Evolutionary conservation across 2,888 invertebrate species (phyloP), one percentile per base, ranked within the genome.

Genomic region (Tachina fera): DNA sequence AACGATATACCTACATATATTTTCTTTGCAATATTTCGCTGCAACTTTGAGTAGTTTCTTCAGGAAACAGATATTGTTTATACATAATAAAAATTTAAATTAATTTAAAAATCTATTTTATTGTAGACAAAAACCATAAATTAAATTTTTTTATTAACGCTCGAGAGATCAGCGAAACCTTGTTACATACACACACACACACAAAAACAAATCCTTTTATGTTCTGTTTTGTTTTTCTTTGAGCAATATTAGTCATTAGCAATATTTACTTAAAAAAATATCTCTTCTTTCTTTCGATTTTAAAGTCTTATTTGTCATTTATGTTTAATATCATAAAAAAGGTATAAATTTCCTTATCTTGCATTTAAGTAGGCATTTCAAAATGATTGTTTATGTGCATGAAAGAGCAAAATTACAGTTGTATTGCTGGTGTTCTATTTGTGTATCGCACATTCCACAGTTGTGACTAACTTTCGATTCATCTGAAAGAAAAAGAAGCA

Each of bases 391-490:
- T 53, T 14, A 5, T 71, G 53, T 41, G n/a, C 16, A 14, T 70
- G 22, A 47, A 71, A 53, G 31, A 45, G 65, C 41, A 14, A 49
- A 56, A 19, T 19, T 47, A n/a, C 71, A 9, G 41, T 58, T 53
- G 71, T 56, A 39, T 72, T 68, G 39, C 2, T 13, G 49, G 49
- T 9, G 9, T 41, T 61, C 45, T 47, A 4, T 39, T 53, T 56
- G 47, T 16, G 51, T 74, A 31, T 74, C 3, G 68, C 22, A 74
- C 63, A 81, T 81, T 81, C 80, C 80, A 45, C 65, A 81, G 51
- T 60, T 68, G 43, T 81, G 80, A 81, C 80, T 81, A 74, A 81
- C 19, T 68, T 45, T 22, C 43, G 58, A 13, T 81, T 81, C 67
- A 68, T 74, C 74, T 74, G 80, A 74, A 74, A 56, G 53, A 56